phyloP scores from a whole-genome alignment of 2,888 invertebrate genomes.

The Oscheius onirici region DNA sequence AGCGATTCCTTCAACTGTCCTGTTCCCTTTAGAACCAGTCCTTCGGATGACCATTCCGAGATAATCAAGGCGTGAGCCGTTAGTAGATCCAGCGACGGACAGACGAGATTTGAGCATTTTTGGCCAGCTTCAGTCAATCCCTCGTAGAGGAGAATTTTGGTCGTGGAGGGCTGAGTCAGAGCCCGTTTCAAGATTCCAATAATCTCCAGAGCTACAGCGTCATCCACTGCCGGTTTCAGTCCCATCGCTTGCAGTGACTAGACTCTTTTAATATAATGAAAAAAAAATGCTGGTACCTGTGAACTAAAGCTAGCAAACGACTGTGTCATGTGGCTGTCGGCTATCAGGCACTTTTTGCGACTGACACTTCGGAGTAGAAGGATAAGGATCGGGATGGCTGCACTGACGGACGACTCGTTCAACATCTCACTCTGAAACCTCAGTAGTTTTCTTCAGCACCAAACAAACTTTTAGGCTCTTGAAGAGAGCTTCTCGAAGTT shows the following conservation, averaged over 20 bases:
- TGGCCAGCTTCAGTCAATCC: conserved; percentile 44
- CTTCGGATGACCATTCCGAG: not conserved
- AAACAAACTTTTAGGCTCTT: conserved; percentile 44
- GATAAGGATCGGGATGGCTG: conserved; percentile 49
- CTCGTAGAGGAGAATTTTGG: conserved; percentile 42
- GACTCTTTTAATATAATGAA: not conserved
- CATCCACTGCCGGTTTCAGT: conserved; percentile 39
- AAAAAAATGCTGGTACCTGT: conserved; percentile 25
- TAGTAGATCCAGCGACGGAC: conserved; percentile 47
- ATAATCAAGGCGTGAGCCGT: conserved; percentile 34
- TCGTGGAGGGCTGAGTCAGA: conserved; percentile 42
- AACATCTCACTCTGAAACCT: conserved; percentile 40
- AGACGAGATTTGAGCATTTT: conserved; percentile 40
- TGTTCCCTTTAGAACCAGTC: not conserved
- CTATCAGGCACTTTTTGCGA: conserved; percentile 35
- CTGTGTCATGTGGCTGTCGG: conserved; percentile 40
- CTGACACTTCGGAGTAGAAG: conserved; percentile 46
- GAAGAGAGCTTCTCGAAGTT: conserved; percentile 51
- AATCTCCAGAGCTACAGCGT: conserved; percentile 43
- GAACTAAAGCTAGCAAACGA: conserved; percentile 53
- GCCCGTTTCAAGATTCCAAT: conserved; percentile 44
- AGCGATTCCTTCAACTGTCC: conserved; percentile 42
- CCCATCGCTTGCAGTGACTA: conserved; percentile 41
- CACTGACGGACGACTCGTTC: conserved; percentile 37
- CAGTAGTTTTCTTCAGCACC: not conserved